Base-by-base conservation (phyloP, 2,888 invertebrate genomes). In the Eupithecia dodoneata region DNA sequence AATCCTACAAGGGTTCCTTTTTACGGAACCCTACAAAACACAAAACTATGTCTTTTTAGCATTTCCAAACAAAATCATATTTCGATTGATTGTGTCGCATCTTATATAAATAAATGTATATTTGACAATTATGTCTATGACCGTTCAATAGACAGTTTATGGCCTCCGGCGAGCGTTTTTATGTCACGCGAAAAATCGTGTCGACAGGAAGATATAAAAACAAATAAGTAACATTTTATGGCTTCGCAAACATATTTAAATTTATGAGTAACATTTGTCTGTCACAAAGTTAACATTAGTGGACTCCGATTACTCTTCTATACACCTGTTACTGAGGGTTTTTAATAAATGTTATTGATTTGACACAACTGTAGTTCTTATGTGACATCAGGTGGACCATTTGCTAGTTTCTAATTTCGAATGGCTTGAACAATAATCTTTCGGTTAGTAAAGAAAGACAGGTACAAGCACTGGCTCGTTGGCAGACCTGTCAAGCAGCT, bases 111-210 rank as follows among this genome's bases (percentile, higher is more conserved):
- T 90, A 90, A 88, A 88, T 88, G 84, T 59, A 59, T 18, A 63
- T 30, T 63, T 80, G 18, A 83, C 83, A 84, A 86, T 87, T 88
- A 89, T 84, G 83, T 80, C 82, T 88, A 89, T 84, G 83, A 80
- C 82, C 81, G 88, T 89, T 89, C 85, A 86, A 89, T 91, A 89
- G 88, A 90, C 90, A 89, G 86, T 93, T 93, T 92, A 93, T 90
- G 84, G 87, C 90, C 86, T 93, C 92, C 92, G 91, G 89, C 88
- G 80, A 81, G 83, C 81, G 79, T 78, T 86, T 86, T 85, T 84
- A 85, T 88, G 83, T 81, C 83, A 85, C 73, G 83, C 82, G 85
- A 86, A 87, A 66, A 86, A 88, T 85, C 79, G 86, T 87, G 87
- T 84, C 88, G 85, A 81, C 74, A 89, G 87, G 89, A 89, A 90